Evolutionary conservation across 2,797 vertebrate genomes (phyloP).

Genomic region (Myotis myotis): DNA sequence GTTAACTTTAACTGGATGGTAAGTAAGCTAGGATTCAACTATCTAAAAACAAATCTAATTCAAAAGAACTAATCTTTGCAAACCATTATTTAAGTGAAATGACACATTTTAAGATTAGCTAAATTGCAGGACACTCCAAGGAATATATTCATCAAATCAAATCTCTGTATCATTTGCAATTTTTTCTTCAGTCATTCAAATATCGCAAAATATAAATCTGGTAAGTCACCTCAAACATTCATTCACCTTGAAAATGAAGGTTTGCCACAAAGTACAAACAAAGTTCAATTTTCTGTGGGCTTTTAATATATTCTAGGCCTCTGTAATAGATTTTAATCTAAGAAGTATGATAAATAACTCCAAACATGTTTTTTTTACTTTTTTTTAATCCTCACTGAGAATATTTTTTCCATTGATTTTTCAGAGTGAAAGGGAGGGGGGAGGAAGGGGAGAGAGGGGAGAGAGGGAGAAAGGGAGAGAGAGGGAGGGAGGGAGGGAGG

Average conservation of each 20-base stretch:
- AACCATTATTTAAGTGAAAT: slow-evolving; percentile 11
- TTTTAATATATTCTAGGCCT: slow-evolving; percentile 31
- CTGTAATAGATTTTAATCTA: neutral
- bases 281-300: slow-evolving; percentile 6
- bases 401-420: too few relatives aligned
- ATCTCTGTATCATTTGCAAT: neutral
- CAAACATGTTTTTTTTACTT: neutral
- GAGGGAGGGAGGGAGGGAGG: too few relatives aligned
- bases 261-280: slow-evolving; percentile 22
- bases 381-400: neutral
- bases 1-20: neutral
- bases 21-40: neutral
- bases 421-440: too few relatives aligned
- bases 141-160: neutral
- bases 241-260: neutral
- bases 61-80: slow-evolving; percentile 44
- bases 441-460: too few relatives aligned
- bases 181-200: slow-evolving; percentile 36
- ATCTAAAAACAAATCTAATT: slow-evolving; percentile 2
- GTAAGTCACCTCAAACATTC: neutral
- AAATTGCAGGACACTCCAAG: neutral
- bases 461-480: too few relatives aligned
- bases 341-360: slow-evolving; percentile 22
- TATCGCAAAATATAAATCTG: slow-evolving; percentile 9
- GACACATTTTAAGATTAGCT: neutral